Percentiles rank a stretch among this genome's conserved stretches.
These are phyloP conservation scores for Balaenoptera acutorostrata DNA, from an alignment of 2,113 vertebrate species.

Conservation along the genomic window DNA sequence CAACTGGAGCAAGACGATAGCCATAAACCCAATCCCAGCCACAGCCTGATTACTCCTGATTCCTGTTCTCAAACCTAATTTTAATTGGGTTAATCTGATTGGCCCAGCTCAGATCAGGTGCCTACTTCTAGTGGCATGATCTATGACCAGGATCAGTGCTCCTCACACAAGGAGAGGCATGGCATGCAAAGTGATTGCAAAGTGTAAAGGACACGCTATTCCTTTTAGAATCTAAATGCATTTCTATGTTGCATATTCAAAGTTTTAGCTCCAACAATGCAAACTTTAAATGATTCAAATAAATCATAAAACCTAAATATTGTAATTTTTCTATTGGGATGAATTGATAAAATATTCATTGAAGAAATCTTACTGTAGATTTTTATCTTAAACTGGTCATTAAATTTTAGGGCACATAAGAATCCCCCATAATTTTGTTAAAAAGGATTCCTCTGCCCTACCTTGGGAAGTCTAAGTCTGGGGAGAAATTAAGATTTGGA, in stretches of 20 bases:
- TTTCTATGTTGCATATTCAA: not conserved
- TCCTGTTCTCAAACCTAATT: not conserved
- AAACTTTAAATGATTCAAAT: not conserved
- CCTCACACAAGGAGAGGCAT: not conserved
- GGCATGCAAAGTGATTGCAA: not conserved
- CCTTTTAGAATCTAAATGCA: not conserved
- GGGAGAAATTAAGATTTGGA: not conserved
- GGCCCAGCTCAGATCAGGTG: not conserved
- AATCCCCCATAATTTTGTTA: not conserved
- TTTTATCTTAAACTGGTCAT: not conserved
- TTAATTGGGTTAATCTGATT: not conserved
- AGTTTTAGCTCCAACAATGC: not conserved
- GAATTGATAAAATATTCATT: not conserved
- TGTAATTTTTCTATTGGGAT: not conserved
- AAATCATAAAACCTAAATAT: not conserved
- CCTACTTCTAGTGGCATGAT: not conserved
- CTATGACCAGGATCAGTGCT: not conserved
- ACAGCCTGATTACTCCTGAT: not conserved
- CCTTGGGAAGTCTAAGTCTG: not conserved
- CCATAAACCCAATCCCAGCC: not conserved
- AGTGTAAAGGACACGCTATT: no score
- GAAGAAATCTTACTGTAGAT: not conserved
- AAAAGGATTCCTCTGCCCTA: not conserved
- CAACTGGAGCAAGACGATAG: not conserved
- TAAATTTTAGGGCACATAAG: not conserved